Percentiles rank a stretch among this genome's conserved stretches.
Evolutionary conservation across 1,140 invertebrate genomes (phyloP).

Genomic region (Cyclargus thomasi): DNA sequence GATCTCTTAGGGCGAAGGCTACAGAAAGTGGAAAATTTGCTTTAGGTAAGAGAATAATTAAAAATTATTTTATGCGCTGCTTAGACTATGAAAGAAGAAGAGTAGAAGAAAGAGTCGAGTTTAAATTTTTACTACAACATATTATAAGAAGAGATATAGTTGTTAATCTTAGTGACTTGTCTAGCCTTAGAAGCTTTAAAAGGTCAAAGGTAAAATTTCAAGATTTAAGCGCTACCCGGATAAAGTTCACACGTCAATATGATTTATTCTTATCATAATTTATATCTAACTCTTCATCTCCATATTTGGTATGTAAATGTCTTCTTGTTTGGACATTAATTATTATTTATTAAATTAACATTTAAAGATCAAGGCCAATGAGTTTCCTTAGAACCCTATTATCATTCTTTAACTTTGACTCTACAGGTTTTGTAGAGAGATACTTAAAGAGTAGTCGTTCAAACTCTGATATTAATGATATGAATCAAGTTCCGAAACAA

Average conservation of each 20-base stretch:
- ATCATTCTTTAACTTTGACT: conserved; percentile 7
- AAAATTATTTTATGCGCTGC: too few relatives aligned
- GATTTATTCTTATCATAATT: background rate
- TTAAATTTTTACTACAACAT: too few relatives aligned
- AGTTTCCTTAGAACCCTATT: background rate
- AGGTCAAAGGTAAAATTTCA: background rate
- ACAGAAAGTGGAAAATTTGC: too few relatives aligned
- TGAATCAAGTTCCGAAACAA: too few relatives aligned
- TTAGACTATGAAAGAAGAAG: too few relatives aligned
- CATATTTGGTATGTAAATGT: background rate
- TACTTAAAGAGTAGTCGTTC: background rate
- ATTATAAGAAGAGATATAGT: background rate
- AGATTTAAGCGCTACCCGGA: background rate
- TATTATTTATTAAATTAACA: conserved; percentile 17
- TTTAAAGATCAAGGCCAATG: conserved; percentile 31
- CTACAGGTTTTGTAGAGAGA: too few relatives aligned
- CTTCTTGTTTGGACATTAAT: conserved; percentile 14
- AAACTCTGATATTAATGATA: too few relatives aligned
- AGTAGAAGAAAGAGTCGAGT: too few relatives aligned
- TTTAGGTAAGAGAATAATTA: too few relatives aligned
- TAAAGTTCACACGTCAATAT: background rate
- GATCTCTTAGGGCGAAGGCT: too few relatives aligned
- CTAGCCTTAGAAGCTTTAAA: too few relatives aligned
- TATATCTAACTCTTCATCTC: background rate
- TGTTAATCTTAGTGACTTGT: too few relatives aligned